A percentile compares a stretch with the other conserved stretches of the same genome.
These are phyloP conservation scores for Melanostigma gelatinosum DNA, from an alignment of 2,113 vertebrate species.

Conservation along the genomic window DNA sequence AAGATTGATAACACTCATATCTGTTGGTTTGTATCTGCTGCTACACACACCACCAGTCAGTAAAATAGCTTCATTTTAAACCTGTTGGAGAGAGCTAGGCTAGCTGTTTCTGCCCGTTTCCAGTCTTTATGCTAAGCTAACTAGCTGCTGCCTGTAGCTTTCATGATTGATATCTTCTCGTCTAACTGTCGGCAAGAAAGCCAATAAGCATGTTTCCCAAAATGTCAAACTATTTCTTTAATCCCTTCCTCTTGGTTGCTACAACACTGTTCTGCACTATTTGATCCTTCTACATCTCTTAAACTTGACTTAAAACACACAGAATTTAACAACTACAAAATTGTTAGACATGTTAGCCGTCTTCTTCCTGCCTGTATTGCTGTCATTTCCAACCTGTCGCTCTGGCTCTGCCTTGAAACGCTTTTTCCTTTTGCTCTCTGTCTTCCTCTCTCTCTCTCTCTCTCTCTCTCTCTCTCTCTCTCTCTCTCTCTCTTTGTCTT, in stretches of 20 bases:
- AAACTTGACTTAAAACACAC: slow-evolving; percentile 9
- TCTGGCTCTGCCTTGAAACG: slow-evolving; percentile 66
- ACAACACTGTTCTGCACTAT: slow-evolving; percentile 24
- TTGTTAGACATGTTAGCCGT: slow-evolving; percentile 24
- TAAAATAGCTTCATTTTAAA: not conserved
- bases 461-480: slow-evolving; percentile 8
- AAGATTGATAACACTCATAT: not conserved
- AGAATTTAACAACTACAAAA: not conserved
- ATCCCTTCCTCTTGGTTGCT: slow-evolving; percentile 26
- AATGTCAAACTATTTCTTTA: slow-evolving; percentile 42
- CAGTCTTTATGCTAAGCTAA: slow-evolving; percentile 7
- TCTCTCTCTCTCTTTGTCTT: slow-evolving; percentile 32
- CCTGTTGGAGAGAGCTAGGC: not conserved
- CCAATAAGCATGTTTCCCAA: not conserved
- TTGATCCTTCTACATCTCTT: slow-evolving; percentile 21
- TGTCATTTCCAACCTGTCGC: slow-evolving; percentile 59
- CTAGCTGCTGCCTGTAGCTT: not conserved
- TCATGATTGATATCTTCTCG: not conserved
- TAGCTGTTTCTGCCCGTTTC: not conserved
- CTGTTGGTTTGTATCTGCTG: not conserved
- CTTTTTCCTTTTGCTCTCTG: slow-evolving; percentile 54
- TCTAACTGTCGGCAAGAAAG: not conserved
- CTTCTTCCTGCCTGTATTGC: slow-evolving; percentile 54
- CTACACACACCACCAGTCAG: not conserved
- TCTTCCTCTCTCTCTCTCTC: slow-evolving; percentile 16